These are phyloP conservation scores for Nannospalax galili DNA, from an alignment of 2,113 vertebrate genomes.

Conservation along the genomic window DNA sequence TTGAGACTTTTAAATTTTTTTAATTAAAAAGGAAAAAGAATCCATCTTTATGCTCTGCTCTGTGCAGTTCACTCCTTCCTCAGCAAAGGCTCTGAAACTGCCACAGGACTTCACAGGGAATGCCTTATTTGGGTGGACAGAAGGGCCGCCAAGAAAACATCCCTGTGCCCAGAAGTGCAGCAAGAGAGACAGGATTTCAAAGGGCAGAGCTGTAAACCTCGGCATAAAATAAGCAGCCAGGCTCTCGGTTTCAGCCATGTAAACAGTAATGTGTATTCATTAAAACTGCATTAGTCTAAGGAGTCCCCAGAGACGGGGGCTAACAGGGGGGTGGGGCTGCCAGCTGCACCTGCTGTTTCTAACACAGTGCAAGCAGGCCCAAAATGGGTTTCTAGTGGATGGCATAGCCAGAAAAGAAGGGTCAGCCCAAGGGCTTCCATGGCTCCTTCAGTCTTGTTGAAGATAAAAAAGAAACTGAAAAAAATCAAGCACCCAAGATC, in stretches of 20 bases:
- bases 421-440: not conserved
- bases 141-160: not conserved
- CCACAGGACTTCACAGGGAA: not conserved
- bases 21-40: not conserved
- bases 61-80: not conserved
- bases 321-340: not conserved
- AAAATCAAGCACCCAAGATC: not conserved
- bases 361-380: constrained; percentile 18
- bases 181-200: constrained; percentile 1
- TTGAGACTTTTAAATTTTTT: not conserved
- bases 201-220: constrained; percentile 57
- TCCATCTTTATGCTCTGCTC: not conserved
- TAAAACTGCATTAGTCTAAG: constrained; percentile 74
- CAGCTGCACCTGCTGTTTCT: constrained; percentile 61
- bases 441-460: not conserved
- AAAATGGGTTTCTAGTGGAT: not conserved
- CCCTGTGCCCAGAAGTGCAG: not conserved
- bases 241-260: constrained; percentile 50
- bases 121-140: constrained; percentile 62
- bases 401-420: not conserved
- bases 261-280: constrained; percentile 77
- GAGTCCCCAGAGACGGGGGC: constrained; percentile 50
- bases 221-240: constrained; percentile 58
- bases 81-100: fast-evolving
- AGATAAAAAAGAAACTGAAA: constrained; percentile 30